Conservation (phyloP, 2,797 vertebrate species). For the Acanthopagrus latus region DNA sequence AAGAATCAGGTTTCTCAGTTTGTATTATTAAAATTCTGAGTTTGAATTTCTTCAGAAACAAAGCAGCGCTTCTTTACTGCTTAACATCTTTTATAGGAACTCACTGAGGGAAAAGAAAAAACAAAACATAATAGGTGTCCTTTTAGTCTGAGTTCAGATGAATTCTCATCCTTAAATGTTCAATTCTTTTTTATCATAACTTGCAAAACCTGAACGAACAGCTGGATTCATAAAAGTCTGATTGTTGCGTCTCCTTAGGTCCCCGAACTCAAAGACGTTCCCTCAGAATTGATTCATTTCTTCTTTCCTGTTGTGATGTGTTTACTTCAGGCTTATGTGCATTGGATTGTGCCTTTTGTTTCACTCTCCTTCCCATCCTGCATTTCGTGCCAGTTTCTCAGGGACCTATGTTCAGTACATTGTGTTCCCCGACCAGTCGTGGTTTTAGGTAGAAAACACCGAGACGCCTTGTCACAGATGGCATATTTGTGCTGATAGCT, state of each 20-base stretch:
- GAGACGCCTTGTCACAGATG: conserved; percentile 76
- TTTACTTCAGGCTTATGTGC: conserved; percentile 41
- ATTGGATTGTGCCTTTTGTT: conserved; percentile 46
- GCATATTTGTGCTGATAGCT: conserved; percentile 76
- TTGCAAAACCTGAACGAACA: conserved; percentile 18
- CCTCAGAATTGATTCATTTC: conserved; percentile 40
- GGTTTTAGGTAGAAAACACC: conserved; percentile 68
- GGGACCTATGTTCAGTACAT: conserved; percentile 58
- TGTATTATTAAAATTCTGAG: too few species aligned
- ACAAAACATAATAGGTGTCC: too few species aligned
- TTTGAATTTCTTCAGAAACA: too few species aligned
- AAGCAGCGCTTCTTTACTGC: too few species aligned
- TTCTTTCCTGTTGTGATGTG: conserved; percentile 26
- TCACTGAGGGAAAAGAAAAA: too few species aligned
- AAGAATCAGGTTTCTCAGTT: too few species aligned
- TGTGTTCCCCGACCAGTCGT: conserved; percentile 54
- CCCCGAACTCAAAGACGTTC: conserved; percentile 16
- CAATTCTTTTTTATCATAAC: background rate
- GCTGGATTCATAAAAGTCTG: conserved; percentile 14
- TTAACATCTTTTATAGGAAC: too few species aligned
- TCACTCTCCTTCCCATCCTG: conserved; percentile 21
- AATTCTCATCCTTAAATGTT: too few species aligned
- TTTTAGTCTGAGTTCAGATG: background rate
- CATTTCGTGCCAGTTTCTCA: conserved; percentile 48
- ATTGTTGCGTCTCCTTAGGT: background rate